These are phyloP conservation scores for Ficedula albicollis DNA, from an alignment of 2,797 vertebrate species.

Conservation along the genomic window DNA sequence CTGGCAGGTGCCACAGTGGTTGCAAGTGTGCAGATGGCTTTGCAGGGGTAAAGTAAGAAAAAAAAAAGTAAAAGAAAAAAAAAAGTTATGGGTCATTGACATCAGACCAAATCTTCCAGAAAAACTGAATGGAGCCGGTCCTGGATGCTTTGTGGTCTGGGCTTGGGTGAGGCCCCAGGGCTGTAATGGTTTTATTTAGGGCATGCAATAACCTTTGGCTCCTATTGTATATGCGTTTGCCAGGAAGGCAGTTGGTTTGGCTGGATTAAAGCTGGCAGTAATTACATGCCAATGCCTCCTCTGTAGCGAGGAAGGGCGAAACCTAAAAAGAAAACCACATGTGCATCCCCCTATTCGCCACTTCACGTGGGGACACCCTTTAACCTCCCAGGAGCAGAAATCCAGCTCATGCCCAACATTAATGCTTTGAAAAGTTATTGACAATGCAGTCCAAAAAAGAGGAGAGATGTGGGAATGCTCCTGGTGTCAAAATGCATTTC, in stretches of 20 bases:
- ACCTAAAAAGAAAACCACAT: not conserved
- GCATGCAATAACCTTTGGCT: conserved; percentile 52
- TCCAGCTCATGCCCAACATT: not conserved
- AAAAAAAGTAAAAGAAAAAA: not conserved
- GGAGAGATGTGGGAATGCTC: not conserved
- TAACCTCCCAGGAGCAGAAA: not conserved
- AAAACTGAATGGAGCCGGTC: not conserved
- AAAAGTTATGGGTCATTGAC: not conserved
- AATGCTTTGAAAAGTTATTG: not conserved
- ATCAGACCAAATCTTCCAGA: not conserved
- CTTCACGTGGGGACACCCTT: not conserved
- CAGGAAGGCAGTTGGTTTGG: conserved; percentile 50
- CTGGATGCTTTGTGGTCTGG: not conserved
- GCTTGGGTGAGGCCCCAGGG: not conserved
- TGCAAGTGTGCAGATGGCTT: not conserved
- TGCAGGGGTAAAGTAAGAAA: not conserved
- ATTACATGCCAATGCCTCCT: not conserved
- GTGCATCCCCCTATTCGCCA: fast-evolving
- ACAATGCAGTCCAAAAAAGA: not conserved
- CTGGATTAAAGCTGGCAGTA: not conserved
- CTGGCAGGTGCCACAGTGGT: not conserved
- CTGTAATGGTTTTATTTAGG: conserved; percentile 25
- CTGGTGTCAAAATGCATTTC: not conserved
- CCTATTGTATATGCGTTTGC: conserved; percentile 10
- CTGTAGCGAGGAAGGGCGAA: not conserved